Evolutionary conservation across 2,113 vertebrate genomes (phyloP), one percentile per base, ranked within the genome.

Genomic region (Fulica atra): DNA sequence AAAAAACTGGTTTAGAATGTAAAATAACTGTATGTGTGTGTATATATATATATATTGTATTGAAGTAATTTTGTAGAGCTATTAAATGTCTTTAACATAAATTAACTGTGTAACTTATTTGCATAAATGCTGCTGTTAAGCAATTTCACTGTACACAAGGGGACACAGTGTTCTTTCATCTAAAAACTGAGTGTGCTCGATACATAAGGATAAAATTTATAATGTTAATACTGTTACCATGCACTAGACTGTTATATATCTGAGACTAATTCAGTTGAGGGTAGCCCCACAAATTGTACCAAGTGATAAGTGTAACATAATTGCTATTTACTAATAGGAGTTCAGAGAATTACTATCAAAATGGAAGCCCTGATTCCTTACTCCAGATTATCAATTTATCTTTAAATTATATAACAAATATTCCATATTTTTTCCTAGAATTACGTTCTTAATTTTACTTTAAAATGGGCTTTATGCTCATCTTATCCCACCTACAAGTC

Each of bases 71-170:
- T 82, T 92, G 29, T 28, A 78, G 50, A 88, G 38, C 89, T 97
- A 97, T 97, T 97, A 97, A 97, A 95, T 26, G 51, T 89, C 91
- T 86, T 97, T 93, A 97, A 96, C 90, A 94, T 87, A 97, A 92
- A 96, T 95, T 97, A 97, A 94, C 78, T 88, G 46, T 56, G 53
- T 88, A 87, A 81, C n/a, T 92, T 95, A 97, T 96, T 96, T 97
- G 81, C 91, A 96, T 97, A 97, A 96, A 96, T 92, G 87, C 70
- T 92, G 60, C 65, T 89, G 56, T 71, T 97, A 97, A 95, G 94
- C 64, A 92, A 85, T 96, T 96, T 95, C 77, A 97, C 26, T 51
- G 51, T 88, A 90, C 95, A 65, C 71, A 71, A 77, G 92, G 78
- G 93, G 44, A 86, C 28, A 91, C 63, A 94, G 23, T 93, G 69